phyloP scores from a whole-genome alignment of 2,113 vertebrate genomes.

The Sinocyclocheilus maitianheensis region DNA sequence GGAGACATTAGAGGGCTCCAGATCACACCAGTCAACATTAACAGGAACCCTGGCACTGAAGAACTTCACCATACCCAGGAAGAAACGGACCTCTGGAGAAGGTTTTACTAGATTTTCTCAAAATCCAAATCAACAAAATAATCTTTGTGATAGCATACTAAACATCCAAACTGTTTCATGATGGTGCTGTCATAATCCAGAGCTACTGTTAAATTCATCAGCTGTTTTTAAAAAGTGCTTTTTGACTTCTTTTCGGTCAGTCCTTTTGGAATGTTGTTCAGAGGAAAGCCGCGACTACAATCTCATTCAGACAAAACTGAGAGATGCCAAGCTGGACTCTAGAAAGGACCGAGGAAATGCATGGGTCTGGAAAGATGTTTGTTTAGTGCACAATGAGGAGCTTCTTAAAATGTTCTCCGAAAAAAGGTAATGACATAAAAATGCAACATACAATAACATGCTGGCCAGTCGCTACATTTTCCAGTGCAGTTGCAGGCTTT shows the following conservation, averaged over 20 bases:
- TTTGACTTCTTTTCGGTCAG: constrained; percentile 41
- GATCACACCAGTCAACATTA: constrained; percentile 2
- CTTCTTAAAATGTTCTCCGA: constrained; percentile 58
- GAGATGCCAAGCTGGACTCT: constrained; percentile 54
- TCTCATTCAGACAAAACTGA: constrained; percentile 56
- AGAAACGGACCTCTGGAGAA: constrained; percentile 57
- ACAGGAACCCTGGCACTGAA: constrained; percentile 30
- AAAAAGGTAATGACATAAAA: constrained; percentile 55
- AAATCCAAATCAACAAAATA: neutral
- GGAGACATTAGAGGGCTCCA: constrained; percentile 10
- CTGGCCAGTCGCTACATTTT: neutral
- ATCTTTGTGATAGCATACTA: neutral
- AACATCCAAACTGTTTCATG: neutral
- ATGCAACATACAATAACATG: neutral
- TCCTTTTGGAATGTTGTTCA: constrained; percentile 54
- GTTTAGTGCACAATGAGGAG: constrained; percentile 60
- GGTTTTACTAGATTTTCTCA: constrained; percentile 43
- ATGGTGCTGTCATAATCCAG: neutral
- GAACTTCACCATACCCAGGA: constrained; percentile 64
- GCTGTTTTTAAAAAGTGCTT: constrained; percentile 1
- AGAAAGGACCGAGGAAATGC: constrained; percentile 35
- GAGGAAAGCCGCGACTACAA: constrained; percentile 58
- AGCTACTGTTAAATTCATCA: neutral
- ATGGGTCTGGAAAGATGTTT: constrained; percentile 55
- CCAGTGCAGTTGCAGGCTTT: neutral